Evolutionary conservation across 2,888 invertebrate species (phyloP).

Genomic region (Fragum fragum): DNA sequence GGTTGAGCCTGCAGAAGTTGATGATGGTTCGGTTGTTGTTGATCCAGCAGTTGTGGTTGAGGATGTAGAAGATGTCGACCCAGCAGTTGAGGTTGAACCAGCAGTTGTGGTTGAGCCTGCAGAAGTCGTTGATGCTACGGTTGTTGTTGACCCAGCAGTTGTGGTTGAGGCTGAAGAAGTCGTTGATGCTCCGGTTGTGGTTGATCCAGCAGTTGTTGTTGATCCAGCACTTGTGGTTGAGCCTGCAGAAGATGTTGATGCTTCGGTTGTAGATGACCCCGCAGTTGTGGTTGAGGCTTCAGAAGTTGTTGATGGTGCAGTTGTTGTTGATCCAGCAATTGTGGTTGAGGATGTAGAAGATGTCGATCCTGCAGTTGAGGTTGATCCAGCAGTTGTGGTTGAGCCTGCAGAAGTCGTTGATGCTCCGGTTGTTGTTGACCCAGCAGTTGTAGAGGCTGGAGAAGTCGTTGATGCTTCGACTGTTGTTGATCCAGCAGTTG

Average conservation of each 20-base stretch:
- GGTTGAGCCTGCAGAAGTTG: not conserved
- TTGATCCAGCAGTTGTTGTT: not conserved
- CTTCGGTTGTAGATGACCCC: not conserved
- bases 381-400: not conserved
- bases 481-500: too few relatives aligned
- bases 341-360: not conserved
- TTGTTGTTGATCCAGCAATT: not conserved
- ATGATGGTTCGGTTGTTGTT: not conserved
- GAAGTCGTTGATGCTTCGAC: too few relatives aligned
- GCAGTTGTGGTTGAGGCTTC: not conserved
- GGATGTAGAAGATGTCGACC: too few relatives aligned
- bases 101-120: not conserved
- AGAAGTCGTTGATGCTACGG: not conserved
- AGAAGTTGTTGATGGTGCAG: not conserved
- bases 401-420: not conserved
- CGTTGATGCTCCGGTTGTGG: not conserved
- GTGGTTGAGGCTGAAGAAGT: not conserved
- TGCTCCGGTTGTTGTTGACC: not conserved
- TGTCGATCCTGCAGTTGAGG: not conserved
- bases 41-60: not conserved
- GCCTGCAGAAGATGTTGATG: not conserved
- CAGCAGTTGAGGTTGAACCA: not conserved
- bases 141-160: not conserved
- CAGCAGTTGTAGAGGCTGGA: slow-evolving; percentile 13
- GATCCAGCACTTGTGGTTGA: not conserved